Evolutionary conservation across 2,888 invertebrate genomes (phyloP), one percentile per base, ranked within the genome.

Genomic region (Archaeoteleia sp.): DNA sequence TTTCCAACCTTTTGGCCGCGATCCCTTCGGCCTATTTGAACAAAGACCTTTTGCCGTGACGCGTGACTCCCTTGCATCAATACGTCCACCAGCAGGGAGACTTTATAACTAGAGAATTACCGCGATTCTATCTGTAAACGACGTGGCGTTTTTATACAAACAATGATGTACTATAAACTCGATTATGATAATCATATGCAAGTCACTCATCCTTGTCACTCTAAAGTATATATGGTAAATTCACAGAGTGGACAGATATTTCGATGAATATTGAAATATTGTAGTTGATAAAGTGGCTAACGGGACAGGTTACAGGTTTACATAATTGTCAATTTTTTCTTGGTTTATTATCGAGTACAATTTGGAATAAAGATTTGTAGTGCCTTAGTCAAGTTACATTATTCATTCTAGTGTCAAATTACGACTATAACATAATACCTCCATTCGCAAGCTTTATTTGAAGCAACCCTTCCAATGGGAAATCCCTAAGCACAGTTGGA

Each of bases 71-170:
- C 49, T 25, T 48, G 48, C 53, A 46, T 7, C 27, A 34, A 15
- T 54, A 54, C 62, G 32, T 35, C 32, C 27, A 12, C 39, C 25
- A 43, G 27, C 30, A 37, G 30, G 49, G 32, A 43, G 37, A 55
- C 39, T 63, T 63, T 30, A 57, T 57, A 49, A 63, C 43, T 37
- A 40, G 37, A 6, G 49, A 54, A 49, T 63, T 63, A 54, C 48
- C 42, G 40, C 49, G 54, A 63, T 63, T n/a, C 23, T 63, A 63
- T 49, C 54, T 30, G 30, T 17, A 1, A 29, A 43, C 37, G 62
- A 48, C 53, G 61, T 53, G 39, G 45, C 10, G 13, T 32, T 13
- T 43, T 37, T 46, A 25, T 32, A 40, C 46, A 53, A 53, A 61
- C 46, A 53, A 9, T 37, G 46, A 39, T 27, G n/a, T n/a, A n/a